Percentiles rank a stretch among this genome's conserved stretches.
These are phyloP conservation scores for Drosophila azteca DNA, from an alignment of 1,140 invertebrate genomes.

Conservation along the genomic window DNA sequence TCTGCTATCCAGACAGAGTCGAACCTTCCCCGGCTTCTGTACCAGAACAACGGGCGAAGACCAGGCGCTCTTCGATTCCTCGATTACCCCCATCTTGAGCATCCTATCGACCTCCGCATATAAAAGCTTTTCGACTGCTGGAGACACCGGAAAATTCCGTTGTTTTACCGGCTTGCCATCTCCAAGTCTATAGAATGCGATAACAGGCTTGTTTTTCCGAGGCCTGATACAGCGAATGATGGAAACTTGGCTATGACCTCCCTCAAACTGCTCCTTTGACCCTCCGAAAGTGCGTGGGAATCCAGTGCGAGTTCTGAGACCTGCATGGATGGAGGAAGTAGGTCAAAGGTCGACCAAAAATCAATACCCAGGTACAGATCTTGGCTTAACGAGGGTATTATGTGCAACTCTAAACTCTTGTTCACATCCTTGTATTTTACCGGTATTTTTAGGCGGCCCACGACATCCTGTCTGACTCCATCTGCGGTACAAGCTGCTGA, in stretches of 20 bases:
- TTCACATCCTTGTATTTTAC: not conserved
- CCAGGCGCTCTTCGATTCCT: slow-evolving; percentile 48
- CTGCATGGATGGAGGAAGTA: not conserved
- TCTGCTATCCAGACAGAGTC: too few relatives aligned
- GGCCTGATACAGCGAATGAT: not conserved
- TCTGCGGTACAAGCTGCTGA: not conserved
- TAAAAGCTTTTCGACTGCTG: slow-evolving; percentile 46
- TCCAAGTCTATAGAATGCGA: slow-evolving; percentile 21
- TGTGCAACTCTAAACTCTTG: too few relatives aligned
- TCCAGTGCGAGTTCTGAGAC: too few relatives aligned
- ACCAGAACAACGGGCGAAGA: too few relatives aligned
- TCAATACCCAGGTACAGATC: slow-evolving; percentile 6
- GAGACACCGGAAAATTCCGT: slow-evolving; percentile 54
- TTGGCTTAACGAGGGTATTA: not conserved
- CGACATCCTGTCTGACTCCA: not conserved
- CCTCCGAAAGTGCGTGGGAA: not conserved
- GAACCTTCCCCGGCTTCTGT: too few relatives aligned
- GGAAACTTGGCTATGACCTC: not conserved
- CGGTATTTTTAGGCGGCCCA: too few relatives aligned
- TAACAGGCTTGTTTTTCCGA: not conserved
- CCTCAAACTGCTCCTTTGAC: not conserved
- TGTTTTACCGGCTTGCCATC: slow-evolving; percentile 61
- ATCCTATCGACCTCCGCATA: slow-evolving; percentile 49
- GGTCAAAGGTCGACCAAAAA: not conserved
- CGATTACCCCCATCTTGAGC: slow-evolving; percentile 53